phyloP scores from a whole-genome alignment of 2,888 invertebrate species.

The Heteromyza rotundicornis region DNA sequence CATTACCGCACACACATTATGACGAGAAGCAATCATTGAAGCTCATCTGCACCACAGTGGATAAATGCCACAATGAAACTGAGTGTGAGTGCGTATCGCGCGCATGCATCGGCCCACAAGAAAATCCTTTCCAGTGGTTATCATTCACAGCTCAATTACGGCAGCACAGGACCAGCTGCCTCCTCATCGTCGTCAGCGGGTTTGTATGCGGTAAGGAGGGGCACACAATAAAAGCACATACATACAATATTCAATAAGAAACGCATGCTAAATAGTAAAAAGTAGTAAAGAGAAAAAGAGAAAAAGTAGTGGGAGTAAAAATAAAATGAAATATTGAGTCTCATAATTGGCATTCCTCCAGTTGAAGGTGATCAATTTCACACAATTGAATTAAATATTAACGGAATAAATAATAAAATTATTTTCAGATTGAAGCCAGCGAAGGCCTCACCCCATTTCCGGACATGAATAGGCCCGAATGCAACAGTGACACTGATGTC shows the following conservation, averaged over 20 bases:
- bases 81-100: conserved; percentile 86
- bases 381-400: no score
- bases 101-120: conserved; percentile 87
- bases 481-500: conserved; percentile 55
- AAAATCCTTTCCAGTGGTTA: conserved; percentile 82
- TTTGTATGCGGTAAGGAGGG: conserved; percentile 66
- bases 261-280: no score
- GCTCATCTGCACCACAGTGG: no score
- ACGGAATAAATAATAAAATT: no score
- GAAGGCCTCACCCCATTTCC: conserved; percentile 36
- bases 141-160: conserved; percentile 78
- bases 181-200: conserved; percentile 66
- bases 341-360: no score
- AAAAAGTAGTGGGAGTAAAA: no score
- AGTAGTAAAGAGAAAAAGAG: no score
- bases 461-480: conserved; percentile 46
- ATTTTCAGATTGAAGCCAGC: conserved; percentile 4
- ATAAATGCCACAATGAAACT: conserved; percentile 72
- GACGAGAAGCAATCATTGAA: no score
- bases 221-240: neutral
- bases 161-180: conserved; percentile 73
- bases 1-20: no score
- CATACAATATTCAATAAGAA: neutral
- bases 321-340: no score
- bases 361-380: no score